Base-by-base conservation (phyloP, 2,113 vertebrate species). In the Illadopsis cleaveri region DNA sequence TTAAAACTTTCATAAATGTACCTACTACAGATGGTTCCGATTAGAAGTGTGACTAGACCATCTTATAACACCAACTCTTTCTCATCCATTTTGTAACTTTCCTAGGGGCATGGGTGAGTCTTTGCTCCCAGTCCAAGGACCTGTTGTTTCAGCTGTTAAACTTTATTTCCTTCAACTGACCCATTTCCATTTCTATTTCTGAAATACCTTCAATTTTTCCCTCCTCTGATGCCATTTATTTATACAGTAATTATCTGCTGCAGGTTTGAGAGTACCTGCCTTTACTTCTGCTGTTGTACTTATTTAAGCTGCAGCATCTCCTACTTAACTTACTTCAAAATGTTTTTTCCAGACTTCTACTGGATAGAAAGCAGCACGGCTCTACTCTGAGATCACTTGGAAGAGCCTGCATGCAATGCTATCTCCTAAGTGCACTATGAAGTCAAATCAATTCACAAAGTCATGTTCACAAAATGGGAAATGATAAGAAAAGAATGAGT, bases 401-500 rank as follows among this genome's bases (percentile, higher is more conserved):
- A 68, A 75, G 75, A 72, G 56, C 28, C 53, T 53, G 61, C 73
- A 60, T 11, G 40, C 77, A 42, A 18, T 51, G 51, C 90, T 64
- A 35, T 72, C 86, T 89, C 65, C 69, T 92, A 82, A 95, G 82
- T 79, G 93, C 82, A 90, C 69, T 94, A 86, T 86, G 86, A 94
- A 95, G 93, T 93, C 80, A 95, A 96, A 96, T 94, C 88, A 89
- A 88, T 88, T 93, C 92, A 80, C 90, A 77, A 70, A 35, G 35
- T 90, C 93, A 89, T 54, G 88, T 92, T 90, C 95, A 84, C 82
- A 93, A 96, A 93, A 94, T 81, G 89, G 72, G 80, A 96, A 95
- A 96, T 82, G 82, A 86, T 79, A 94, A 93, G 90, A 92, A 94
- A 95, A 92, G 94, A 92, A 94, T 86, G 86, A 96, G 65, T 89